Percentiles rank a stretch among this genome's conserved stretches.
phyloP scores from a whole-genome alignment of 2,797 vertebrate species.

The Gastrophryne carolinensis region DNA sequence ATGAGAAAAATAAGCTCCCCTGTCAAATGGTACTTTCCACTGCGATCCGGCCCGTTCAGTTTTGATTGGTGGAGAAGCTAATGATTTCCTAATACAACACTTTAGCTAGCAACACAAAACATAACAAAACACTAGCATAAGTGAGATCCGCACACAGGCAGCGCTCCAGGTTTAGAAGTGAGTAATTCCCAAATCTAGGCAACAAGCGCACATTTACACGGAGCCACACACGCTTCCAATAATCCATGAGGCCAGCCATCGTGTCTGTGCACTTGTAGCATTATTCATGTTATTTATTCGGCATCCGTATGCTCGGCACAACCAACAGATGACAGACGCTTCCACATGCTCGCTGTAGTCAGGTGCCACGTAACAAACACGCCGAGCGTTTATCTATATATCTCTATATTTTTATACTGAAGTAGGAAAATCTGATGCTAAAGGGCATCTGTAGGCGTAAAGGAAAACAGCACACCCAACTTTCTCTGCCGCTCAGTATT shows the following conservation, averaged over 20 bases:
- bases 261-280: neutral
- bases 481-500: no score
- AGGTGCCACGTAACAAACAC: no score
- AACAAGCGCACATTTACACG: neutral
- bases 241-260: neutral
- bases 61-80: constrained; percentile 24
- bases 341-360: no score
- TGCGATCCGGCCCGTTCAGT: neutral
- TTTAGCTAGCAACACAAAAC: constrained; percentile 45
- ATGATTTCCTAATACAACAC: constrained; percentile 37
- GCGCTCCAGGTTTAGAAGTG: neutral
- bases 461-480: no score
- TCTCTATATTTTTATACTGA: no score
- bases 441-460: no score
- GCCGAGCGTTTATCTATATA: no score
- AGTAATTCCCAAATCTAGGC: constrained; percentile 6
- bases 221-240: constrained; percentile 17
- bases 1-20: constrained; percentile 27
- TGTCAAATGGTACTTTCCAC: constrained; percentile 29
- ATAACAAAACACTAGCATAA: constrained; percentile 24
- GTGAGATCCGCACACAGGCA: constrained; percentile 24
- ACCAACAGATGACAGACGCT: neutral
- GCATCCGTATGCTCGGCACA: neutral
- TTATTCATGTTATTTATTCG: neutral
- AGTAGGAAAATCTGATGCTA: no score